These are phyloP conservation scores for Hypocryptadius cinnamomeus DNA, from an alignment of 2,113 vertebrate species.

Conservation along the genomic window DNA sequence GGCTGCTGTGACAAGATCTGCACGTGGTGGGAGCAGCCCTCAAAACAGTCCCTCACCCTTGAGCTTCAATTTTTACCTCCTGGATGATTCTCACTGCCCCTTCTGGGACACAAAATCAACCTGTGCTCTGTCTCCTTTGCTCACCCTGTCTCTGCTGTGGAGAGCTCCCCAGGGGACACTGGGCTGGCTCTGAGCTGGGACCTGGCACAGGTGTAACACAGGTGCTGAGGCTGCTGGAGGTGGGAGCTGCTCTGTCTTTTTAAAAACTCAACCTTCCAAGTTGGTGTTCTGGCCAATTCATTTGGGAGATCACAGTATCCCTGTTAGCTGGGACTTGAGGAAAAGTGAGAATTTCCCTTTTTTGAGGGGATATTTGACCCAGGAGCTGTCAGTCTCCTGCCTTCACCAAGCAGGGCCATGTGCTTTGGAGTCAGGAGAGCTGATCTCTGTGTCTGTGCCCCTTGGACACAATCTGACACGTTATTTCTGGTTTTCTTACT, in stretches of 20 bases:
- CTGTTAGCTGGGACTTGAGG: neutral
- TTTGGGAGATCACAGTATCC: neutral
- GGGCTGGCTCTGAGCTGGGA: neutral
- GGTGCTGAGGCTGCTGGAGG: neutral
- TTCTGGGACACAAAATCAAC: rapidly evolving
- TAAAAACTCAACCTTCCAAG: neutral
- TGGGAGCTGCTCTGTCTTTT: neutral
- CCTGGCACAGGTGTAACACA: neutral
- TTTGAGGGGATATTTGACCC: neutral
- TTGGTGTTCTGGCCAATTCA: neutral
- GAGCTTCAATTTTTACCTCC: neutral
- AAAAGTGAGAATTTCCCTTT: neutral
- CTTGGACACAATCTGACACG: neutral
- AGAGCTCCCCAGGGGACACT: rapidly evolving
- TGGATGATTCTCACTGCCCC: neutral
- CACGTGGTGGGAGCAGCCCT: neutral
- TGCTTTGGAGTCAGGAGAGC: neutral
- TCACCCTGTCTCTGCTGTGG: neutral
- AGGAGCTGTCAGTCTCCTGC: neutral
- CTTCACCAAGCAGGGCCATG: neutral
- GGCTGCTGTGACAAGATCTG: neutral
- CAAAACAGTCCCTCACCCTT: neutral
- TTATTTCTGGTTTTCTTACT: rapidly evolving
- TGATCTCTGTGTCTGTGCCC: neutral
- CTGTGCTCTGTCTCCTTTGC: neutral